Conservation (phyloP, 2,888 invertebrate species). For the Agrotis exclamationis region DNA sequence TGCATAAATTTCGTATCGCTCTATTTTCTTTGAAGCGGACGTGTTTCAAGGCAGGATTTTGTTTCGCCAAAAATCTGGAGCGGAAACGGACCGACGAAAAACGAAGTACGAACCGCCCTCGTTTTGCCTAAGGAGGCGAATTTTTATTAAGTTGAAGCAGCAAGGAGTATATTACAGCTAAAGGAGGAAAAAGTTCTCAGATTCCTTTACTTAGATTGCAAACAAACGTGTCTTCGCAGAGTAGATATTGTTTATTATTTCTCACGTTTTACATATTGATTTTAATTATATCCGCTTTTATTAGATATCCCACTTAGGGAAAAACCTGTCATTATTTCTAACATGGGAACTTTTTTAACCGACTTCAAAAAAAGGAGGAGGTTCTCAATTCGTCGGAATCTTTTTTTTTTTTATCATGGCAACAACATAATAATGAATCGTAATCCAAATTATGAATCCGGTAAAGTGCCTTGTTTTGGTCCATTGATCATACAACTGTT, state of each 20-base stretch:
- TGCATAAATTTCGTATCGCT: conserved; percentile 32
- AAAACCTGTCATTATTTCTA: not conserved
- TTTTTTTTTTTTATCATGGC: too few relatives aligned
- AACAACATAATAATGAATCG: too few relatives aligned
- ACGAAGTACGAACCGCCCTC: conserved; percentile 33
- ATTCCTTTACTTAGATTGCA: conserved; percentile 7
- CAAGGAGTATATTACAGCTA: conserved; percentile 10
- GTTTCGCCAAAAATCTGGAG: conserved; percentile 51
- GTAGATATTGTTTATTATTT: not conserved
- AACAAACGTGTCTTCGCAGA: not conserved
- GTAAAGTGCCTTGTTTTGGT: too few relatives aligned
- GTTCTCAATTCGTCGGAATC: too few relatives aligned
- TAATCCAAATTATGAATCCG: too few relatives aligned
- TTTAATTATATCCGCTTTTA: not conserved
- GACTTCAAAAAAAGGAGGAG: too few relatives aligned
- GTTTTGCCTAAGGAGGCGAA: conserved; percentile 26
- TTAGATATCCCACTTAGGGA: not conserved
- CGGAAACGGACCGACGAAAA: conserved; percentile 45
- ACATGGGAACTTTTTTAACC: not conserved
- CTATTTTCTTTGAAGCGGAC: conserved; percentile 30
- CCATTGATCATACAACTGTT: too few relatives aligned
- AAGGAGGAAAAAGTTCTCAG: not conserved
- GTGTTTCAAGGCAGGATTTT: conserved; percentile 38
- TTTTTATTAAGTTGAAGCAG: conserved; percentile 52
- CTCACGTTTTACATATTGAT: not conserved